These are phyloP conservation scores for Callionymus lyra DNA, from an alignment of 2,113 vertebrate species.

Conservation along the genomic window DNA sequence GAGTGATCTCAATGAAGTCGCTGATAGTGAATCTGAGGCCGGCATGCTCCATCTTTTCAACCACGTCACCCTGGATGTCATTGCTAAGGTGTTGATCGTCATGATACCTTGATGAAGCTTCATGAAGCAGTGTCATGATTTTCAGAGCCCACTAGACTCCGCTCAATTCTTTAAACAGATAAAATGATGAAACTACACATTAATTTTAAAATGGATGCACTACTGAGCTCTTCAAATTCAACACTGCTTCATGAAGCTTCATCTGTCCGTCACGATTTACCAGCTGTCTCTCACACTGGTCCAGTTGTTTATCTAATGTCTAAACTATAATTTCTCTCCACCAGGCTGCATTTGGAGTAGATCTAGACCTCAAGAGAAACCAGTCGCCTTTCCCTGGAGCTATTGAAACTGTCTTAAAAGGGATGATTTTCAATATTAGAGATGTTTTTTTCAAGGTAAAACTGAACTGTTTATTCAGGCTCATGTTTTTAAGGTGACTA, in stretches of 20 bases:
- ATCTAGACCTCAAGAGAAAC: slow-evolving; percentile 65
- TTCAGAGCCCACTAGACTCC: too few relatives aligned
- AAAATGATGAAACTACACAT: too few relatives aligned
- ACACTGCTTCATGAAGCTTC: too few relatives aligned
- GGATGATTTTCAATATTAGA: slow-evolving; percentile 49
- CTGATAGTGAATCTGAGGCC: slow-evolving; percentile 32
- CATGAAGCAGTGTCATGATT: too few relatives aligned
- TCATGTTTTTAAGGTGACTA: too few relatives aligned
- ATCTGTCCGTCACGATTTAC: too few relatives aligned
- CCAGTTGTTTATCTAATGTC: not conserved
- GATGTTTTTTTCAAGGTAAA: slow-evolving; percentile 58
- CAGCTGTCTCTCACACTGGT: not conserved
- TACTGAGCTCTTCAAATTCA: too few relatives aligned
- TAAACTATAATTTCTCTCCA: not conserved
- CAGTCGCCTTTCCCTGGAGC: slow-evolving; percentile 69
- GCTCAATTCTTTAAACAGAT: too few relatives aligned
- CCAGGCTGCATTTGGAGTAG: slow-evolving; percentile 81
- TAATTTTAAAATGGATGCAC: too few relatives aligned
- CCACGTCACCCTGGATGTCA: slow-evolving; percentile 59
- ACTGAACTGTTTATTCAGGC: slow-evolving; percentile 1
- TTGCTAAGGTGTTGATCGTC: slow-evolving; percentile 56
- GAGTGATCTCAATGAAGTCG: slow-evolving; percentile 37
- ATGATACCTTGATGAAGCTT: too few relatives aligned
- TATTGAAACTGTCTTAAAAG: slow-evolving; percentile 69
- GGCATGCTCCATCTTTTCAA: slow-evolving; percentile 52